Conservation (phyloP, 1,140 invertebrate genomes). For the Drosophila persimilis region DNA sequence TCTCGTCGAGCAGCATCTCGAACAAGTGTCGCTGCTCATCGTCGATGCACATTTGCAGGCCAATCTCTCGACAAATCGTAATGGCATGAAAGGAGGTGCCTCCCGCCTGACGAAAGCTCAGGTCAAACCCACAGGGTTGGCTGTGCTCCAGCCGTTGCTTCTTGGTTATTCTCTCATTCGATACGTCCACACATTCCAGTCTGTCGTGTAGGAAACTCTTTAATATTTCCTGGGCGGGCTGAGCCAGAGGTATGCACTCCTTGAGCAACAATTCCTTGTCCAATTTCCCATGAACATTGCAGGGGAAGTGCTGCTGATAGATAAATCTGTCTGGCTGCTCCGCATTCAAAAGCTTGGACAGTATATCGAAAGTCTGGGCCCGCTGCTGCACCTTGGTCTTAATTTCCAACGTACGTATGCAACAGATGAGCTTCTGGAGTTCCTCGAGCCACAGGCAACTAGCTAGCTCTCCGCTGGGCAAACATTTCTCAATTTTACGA, state of each 20-base stretch:
- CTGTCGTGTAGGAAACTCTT: slow-evolving; percentile 62
- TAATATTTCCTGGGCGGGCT: slow-evolving; percentile 59
- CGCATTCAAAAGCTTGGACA: slow-evolving; percentile 48
- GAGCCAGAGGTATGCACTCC: slow-evolving; percentile 51
- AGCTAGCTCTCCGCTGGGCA: slow-evolving; percentile 44
- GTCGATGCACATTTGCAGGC: slow-evolving; percentile 52
- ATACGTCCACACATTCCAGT: slow-evolving; percentile 51
- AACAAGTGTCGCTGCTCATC: slow-evolving; percentile 60
- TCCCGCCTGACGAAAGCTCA: slow-evolving; percentile 64
- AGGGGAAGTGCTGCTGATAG: slow-evolving; percentile 80
- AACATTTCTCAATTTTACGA: slow-evolving; percentile 63
- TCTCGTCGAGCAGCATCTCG: slow-evolving; percentile 52
- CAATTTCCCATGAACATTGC: slow-evolving; percentile 84
- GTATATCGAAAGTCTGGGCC: slow-evolving; percentile 60
- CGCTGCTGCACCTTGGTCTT: slow-evolving; percentile 62
- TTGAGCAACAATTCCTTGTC: slow-evolving; percentile 54
- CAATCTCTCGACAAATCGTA: slow-evolving; percentile 62
- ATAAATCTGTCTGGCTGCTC: slow-evolving; percentile 83
- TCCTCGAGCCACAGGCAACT: slow-evolving; percentile 53
- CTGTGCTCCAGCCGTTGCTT: slow-evolving; percentile 29
- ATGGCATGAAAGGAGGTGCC: slow-evolving; percentile 79
- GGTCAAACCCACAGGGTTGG: slow-evolving; percentile 27
- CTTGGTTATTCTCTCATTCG: slow-evolving; percentile 22
- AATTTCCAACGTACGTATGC: slow-evolving; percentile 47
- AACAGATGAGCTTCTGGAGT: slow-evolving; percentile 65